Evolutionary conservation across 2,888 invertebrate species (phyloP).

Genomic region (Acleris literana): DNA sequence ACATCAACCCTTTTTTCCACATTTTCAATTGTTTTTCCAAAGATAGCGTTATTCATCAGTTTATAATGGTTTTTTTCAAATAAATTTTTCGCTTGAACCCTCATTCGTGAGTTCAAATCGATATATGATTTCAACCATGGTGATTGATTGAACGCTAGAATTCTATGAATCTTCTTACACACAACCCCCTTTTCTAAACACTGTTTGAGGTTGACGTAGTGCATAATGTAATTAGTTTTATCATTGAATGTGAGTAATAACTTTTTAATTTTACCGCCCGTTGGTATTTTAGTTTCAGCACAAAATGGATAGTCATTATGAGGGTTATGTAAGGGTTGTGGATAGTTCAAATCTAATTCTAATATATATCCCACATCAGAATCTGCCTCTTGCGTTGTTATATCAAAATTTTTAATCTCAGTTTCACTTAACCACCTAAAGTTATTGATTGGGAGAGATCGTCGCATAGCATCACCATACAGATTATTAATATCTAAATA

Average conservation of each 20-base stretch:
- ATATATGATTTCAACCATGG: constrained; percentile 20
- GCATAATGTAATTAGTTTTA: neutral
- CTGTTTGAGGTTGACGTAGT: constrained; percentile 43
- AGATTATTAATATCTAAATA: no score
- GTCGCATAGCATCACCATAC: no score
- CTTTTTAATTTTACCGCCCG: no score
- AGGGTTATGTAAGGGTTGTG: constrained; percentile 26
- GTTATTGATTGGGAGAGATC: constrained; percentile 12
- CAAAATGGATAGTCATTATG: constrained; percentile 23
- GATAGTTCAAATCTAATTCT: constrained; percentile 25
- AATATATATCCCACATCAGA: constrained; percentile 19
- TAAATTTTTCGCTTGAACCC: constrained; percentile 2
- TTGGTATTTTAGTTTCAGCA: constrained; percentile 1
- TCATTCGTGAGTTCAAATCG: constrained; percentile 11
- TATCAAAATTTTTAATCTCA: constrained; percentile 12
- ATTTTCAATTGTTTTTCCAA: constrained; percentile 26
- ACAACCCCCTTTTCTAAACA: constrained; percentile 41
- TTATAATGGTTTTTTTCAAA: constrained; percentile 25
- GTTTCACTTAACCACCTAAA: constrained; percentile 18
- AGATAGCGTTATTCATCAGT: constrained; percentile 19
- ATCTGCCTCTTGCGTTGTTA: neutral
- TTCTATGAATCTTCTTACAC: constrained; percentile 40
- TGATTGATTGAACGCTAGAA: constrained; percentile 26
- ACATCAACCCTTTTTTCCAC: constrained; percentile 17
- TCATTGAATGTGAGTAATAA: no score